These are phyloP conservation scores for Hippasteria phrygiana DNA, from an alignment of 53 echinoderm and acorn worm species.

Conservation along the genomic window DNA sequence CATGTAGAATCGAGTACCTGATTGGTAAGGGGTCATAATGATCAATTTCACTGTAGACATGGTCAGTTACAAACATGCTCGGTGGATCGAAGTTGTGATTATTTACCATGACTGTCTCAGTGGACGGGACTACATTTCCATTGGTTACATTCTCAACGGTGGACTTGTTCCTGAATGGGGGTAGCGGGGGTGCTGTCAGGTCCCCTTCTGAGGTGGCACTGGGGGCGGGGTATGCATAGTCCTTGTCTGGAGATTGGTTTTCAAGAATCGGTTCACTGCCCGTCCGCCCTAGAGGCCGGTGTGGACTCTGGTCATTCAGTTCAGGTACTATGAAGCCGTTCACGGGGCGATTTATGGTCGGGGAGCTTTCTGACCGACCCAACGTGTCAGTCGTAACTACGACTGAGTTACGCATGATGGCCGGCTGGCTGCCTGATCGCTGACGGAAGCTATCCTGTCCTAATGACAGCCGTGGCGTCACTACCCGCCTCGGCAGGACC, in stretches of 20 bases:
- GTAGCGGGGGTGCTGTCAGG: constrained; percentile 42
- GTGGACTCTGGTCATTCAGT: constrained; percentile 16
- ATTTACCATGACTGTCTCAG: background rate
- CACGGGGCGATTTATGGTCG: constrained; percentile 68
- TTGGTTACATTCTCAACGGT: background rate
- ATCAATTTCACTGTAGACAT: constrained; percentile 79
- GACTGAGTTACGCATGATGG: constrained; percentile 44
- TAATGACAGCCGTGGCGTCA: constrained; percentile 77
- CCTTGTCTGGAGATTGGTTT: constrained; percentile 57
- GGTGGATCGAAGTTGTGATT: constrained; percentile 39
- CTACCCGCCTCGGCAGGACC: constrained; percentile 75
- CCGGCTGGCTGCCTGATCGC: constrained; percentile 90
- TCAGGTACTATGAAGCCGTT: constrained; percentile 49
- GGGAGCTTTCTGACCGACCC: constrained; percentile 85
- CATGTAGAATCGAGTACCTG: constrained; percentile 66
- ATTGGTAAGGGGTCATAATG: constrained; percentile 50
- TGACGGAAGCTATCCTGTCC: constrained; percentile 68
- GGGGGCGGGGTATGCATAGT: constrained; percentile 71
- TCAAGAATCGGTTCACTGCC: constrained; percentile 91
- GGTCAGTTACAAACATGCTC: constrained; percentile 60
- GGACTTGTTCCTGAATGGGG: constrained; percentile 25
- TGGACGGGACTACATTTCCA: background rate
- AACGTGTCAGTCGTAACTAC: constrained; percentile 50
- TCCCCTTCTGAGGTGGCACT: constrained; percentile 64
- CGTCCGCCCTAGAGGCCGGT: constrained; percentile 60